Base-by-base conservation (phyloP, 2,797 vertebrate species). In the Ictinia mississippiensis region DNA sequence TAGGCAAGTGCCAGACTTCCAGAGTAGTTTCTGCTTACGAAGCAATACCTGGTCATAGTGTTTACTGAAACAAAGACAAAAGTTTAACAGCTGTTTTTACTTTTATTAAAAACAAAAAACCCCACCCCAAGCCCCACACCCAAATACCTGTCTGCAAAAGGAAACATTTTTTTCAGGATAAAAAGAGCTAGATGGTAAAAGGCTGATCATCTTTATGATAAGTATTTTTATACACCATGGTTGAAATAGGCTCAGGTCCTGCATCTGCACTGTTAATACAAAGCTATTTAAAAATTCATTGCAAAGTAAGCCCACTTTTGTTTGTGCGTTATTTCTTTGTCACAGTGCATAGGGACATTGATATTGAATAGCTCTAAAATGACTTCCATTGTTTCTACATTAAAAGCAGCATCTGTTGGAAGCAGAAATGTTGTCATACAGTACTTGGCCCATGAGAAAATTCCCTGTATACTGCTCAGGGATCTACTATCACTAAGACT, bases 91-190 rank as follows among this genome's bases (percentile, higher is more conserved):
- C 6, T 29, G 6, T 22, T 63, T 81, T 53, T 20, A 17, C 14
- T 82, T 83, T 23, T 44, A 47, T 26, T 61, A 42, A 53, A 85
- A 85, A 13, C 6, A 50, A 47, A n/a, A 23, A 11, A 15, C 1
- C 13, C 26, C 15, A 1, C 15, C 10, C 9, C 14, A 42, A 62
- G 68, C 10, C 2, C 0, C 12, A 9, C 9, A 12, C 61, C 20
- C n/a, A 71, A 65, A 42, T 55, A 6, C n/a, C 55, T 61, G 18
- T 59, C 25, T 74, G 37, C 17, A 15, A 68, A 91, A 83, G 29
- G 42, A 70, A 59, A 25, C 11, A 3, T 17, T 85, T 66, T 55
- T 59, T 86, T 63, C 29, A 45, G 26, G 10, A 4, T 87, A 38
- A 59, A 84, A 53, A 7, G 71, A 4, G 17, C 72, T 68, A 42